Percentiles rank a stretch among this genome's conserved stretches.
Evolutionary conservation across 1,140 invertebrate species (phyloP).

Genomic region (Hylyphantes graminicola): DNA sequence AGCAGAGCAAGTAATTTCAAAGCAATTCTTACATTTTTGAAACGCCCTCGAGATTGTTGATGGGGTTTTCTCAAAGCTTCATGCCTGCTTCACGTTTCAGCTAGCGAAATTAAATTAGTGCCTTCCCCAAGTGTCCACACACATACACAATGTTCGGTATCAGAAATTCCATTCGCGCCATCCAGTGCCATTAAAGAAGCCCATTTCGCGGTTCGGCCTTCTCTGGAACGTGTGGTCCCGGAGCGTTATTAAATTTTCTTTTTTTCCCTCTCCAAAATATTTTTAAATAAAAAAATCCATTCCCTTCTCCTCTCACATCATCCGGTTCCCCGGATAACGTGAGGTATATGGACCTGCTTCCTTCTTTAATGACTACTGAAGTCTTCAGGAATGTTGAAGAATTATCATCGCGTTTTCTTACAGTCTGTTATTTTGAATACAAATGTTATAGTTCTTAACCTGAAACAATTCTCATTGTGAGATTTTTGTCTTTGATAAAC

Average conservation of each 20-base stretch:
- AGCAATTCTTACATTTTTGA: too few species aligned
- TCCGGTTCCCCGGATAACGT: conserved; percentile 37
- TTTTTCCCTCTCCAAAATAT: conserved; percentile 1
- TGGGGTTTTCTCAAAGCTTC: too few species aligned
- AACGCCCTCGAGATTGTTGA: too few species aligned
- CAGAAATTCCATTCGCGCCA: conserved; percentile 57
- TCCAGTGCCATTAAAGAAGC: conserved; percentile 53
- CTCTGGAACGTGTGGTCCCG: conserved; percentile 45
- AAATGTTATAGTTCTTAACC: too few species aligned
- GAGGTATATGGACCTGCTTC: conserved; percentile 28
- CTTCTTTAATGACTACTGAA: conserved; percentile 39
- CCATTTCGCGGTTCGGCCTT: conserved; percentile 57
- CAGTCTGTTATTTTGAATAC: background rate
- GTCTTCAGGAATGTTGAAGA: background rate
- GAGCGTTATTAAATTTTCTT: conserved; percentile 57
- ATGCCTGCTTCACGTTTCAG: too few species aligned
- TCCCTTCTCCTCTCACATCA: conserved; percentile 1
- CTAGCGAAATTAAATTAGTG: too few species aligned
- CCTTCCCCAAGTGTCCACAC: too few species aligned
- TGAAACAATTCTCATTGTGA: too few species aligned
- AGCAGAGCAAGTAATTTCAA: too few species aligned
- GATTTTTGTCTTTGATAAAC: too few species aligned
- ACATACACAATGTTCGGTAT: conserved; percentile 5
- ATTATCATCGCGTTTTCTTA: background rate
- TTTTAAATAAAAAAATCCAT: conserved; percentile 21